phyloP scores from a whole-genome alignment of 2,888 invertebrate species.

The Agrilus cyanescens region DNA sequence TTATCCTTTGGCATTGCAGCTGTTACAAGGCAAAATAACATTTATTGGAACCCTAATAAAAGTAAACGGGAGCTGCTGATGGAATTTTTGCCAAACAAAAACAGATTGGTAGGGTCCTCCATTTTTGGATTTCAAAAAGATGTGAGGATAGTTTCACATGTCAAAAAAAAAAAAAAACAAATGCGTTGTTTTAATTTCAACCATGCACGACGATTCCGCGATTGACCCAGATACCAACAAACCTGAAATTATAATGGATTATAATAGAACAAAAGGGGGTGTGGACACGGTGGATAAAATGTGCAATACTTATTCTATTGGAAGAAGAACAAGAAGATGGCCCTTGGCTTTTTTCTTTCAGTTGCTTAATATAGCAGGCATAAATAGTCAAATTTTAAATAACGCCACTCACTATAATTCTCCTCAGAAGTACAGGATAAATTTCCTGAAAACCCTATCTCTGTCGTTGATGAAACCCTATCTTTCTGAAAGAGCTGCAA shows the following conservation, averaged over 20 bases:
- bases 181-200: conserved; percentile 12
- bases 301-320: conserved; percentile 17
- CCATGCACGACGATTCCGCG: conserved; percentile 12
- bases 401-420: not conserved
- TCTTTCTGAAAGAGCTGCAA: not conserved
- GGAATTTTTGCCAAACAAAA: conserved; percentile 20
- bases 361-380: conserved; percentile 18
- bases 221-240: conserved; percentile 16
- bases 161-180: conserved; percentile 16
- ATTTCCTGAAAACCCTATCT: not conserved
- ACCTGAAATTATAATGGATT: conserved; percentile 13
- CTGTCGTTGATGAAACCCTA: conserved; percentile 2
- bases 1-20: conserved; percentile 13
- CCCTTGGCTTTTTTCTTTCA: conserved; percentile 18
- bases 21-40: conserved; percentile 16
- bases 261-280: conserved; percentile 17
- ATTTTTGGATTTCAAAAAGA: conserved; percentile 21
- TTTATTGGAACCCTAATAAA: conserved; percentile 19
- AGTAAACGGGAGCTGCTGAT: conserved; percentile 22
- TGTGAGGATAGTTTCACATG: conserved; percentile 19
- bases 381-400: conserved; percentile 12
- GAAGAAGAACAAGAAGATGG: conserved; percentile 17
- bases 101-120: conserved; percentile 13
- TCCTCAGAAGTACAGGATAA: not conserved
- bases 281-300: conserved; percentile 21